Evolutionary conservation across 2,888 invertebrate genomes (phyloP).

Genomic region (Rhimphoctona megacephalus): DNA sequence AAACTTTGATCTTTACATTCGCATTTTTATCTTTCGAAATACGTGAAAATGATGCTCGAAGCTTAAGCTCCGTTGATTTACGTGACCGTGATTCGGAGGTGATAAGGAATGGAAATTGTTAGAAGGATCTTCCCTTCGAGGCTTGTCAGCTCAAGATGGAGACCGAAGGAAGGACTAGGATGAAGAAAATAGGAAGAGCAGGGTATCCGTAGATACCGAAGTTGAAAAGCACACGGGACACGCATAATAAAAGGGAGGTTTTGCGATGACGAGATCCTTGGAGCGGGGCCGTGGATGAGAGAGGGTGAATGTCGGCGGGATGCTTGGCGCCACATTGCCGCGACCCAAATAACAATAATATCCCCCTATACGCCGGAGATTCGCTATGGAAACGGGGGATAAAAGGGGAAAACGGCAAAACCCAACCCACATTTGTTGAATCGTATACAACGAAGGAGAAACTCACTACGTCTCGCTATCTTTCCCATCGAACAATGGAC

Average conservation of each 20-base stretch:
- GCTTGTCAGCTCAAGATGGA: background rate
- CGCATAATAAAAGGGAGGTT: conserved; percentile 63
- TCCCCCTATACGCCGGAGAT: conserved; percentile 63
- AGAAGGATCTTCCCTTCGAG: conserved; percentile 32
- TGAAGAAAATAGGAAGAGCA: background rate
- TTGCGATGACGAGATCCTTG: conserved; percentile 28
- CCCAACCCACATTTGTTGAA: conserved; percentile 65
- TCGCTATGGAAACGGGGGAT: conserved; percentile 26
- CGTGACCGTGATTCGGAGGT: background rate
- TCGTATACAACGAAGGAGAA: conserved; percentile 54
- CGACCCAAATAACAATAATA: conserved; percentile 82
- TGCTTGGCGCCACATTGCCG: conserved; percentile 81
- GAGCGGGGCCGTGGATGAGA: conserved; percentile 29
- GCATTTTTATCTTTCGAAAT: background rate
- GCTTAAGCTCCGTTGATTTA: background rate
- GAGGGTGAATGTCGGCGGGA: conserved; percentile 73
- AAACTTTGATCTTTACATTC: background rate
- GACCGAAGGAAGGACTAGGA: background rate
- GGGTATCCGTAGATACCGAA: conserved; percentile 29
- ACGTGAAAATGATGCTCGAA: background rate
- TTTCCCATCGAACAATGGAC: conserved; percentile 58
- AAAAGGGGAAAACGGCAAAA: conserved; percentile 50
- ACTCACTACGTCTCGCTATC: conserved; percentile 28
- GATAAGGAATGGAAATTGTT: background rate
- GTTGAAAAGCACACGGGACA: conserved; percentile 57